A percentile compares a stretch with the other conserved stretches of the same genome.
These are phyloP conservation scores for Ditylenchus dipsaci DNA, from an alignment of 1,140 invertebrate species.

Conservation along the genomic window DNA sequence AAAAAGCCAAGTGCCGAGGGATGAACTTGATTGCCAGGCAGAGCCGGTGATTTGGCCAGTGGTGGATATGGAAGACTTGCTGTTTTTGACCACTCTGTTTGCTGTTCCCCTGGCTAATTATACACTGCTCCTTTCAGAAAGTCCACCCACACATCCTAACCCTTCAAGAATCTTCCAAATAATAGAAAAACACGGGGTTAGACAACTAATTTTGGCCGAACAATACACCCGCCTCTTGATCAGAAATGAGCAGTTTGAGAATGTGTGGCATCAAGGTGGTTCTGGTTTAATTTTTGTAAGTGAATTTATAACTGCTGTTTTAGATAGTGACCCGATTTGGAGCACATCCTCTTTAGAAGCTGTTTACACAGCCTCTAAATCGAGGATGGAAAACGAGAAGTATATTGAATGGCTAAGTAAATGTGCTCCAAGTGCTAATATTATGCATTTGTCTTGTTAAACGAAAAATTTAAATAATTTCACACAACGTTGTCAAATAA, in stretches of 20 bases:
- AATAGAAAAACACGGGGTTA: slow-evolving; percentile 6
- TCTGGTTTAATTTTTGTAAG: neutral
- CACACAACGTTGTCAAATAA: too few species aligned
- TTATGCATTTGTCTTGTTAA: slow-evolving; percentile 10
- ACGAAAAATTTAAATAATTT: too few species aligned
- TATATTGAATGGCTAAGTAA: slow-evolving; percentile 1
- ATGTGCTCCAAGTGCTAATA: neutral
- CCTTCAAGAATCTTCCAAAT: slow-evolving; percentile 9
- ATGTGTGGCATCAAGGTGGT: slow-evolving; percentile 6
- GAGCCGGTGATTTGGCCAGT: neutral
- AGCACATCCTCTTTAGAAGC: neutral
- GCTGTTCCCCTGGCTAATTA: neutral
- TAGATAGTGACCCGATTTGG: slow-evolving; percentile 3
- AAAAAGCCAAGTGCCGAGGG: too few species aligned
- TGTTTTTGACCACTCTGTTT: neutral
- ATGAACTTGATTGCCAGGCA: neutral
- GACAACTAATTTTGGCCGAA: neutral
- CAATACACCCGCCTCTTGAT: slow-evolving; percentile 1
- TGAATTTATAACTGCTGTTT: neutral
- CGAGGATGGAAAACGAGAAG: neutral
- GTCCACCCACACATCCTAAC: slow-evolving; percentile 1
- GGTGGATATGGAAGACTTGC: slow-evolving; percentile 6
- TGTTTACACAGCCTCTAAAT: neutral
- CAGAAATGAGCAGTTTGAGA: slow-evolving; percentile 2
- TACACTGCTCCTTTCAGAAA: slow-evolving; percentile 1